Conservation (phyloP, 2,113 vertebrate species). For the Gymnarchus niloticus region DNA sequence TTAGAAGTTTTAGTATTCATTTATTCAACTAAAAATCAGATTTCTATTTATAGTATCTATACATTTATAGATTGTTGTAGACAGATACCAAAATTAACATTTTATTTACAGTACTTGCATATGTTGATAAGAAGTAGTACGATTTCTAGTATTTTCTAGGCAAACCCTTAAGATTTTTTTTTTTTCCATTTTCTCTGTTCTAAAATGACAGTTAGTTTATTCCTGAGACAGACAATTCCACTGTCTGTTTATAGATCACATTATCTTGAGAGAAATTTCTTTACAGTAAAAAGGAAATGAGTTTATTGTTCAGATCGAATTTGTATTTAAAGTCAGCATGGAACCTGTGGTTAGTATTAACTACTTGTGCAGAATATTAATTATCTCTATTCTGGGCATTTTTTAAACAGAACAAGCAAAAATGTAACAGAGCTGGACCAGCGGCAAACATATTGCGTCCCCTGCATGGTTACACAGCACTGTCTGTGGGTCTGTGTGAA, state of each 20-base stretch:
- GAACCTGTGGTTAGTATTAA: neutral
- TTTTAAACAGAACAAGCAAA: neutral
- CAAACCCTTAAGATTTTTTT: neutral
- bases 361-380: neutral
- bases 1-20: neutral
- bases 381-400: neutral
- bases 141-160: neutral
- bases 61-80: neutral
- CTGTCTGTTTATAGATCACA: neutral
- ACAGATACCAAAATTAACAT: neutral
- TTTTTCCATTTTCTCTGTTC: neutral
- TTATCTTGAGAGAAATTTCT: neutral
- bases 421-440: neutral
- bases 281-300: neutral
- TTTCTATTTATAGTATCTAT: neutral
- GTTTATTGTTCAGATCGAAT: neutral
- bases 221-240: neutral
- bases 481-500: neutral
- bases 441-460: neutral
- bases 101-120: neutral
- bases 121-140: neutral
- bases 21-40: neutral
- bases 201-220: neutral
- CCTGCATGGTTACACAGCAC: neutral
- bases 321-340: neutral